Evolutionary conservation across 2,113 vertebrate species (phyloP).

Genomic region (Oxygymnocypris stewartii): DNA sequence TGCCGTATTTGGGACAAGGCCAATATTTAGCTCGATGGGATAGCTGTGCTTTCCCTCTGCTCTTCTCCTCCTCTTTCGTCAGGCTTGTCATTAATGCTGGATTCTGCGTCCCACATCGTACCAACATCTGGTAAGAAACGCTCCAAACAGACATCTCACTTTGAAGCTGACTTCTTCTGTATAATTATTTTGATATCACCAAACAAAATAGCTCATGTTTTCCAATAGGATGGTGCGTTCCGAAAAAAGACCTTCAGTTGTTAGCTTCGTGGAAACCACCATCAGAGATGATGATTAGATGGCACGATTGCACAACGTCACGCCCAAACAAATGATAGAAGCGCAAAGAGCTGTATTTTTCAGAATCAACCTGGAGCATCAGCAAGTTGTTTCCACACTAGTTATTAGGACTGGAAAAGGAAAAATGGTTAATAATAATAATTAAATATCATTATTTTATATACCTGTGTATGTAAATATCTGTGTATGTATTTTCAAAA

Average conservation of each 20-base stretch:
- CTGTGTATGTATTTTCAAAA: too few species aligned
- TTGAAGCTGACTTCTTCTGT: slow-evolving; percentile 56
- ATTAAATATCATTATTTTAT: neutral
- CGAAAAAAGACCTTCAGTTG: slow-evolving; percentile 31
- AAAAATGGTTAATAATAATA: neutral
- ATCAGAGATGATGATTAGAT: slow-evolving; percentile 44
- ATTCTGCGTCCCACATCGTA: slow-evolving; percentile 59
- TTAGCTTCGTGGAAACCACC: slow-evolving; percentile 36
- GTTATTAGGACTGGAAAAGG: neutral
- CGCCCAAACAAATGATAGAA: slow-evolving; percentile 1
- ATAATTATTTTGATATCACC: slow-evolving; percentile 65
- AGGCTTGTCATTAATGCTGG: slow-evolving; percentile 70
- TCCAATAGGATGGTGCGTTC: slow-evolving; percentile 58
- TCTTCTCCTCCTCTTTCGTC: slow-evolving; percentile 61
- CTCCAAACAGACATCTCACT: slow-evolving; percentile 56
- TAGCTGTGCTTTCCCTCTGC: neutral
- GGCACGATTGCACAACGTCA: neutral
- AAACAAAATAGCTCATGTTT: slow-evolving; percentile 63
- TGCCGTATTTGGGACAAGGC: neutral
- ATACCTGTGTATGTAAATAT: too few species aligned
- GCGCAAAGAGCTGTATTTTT: slow-evolving; percentile 8
- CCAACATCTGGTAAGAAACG: slow-evolving; percentile 69
- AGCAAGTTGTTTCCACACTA: neutral
- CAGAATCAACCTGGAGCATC: neutral
- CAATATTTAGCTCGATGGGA: neutral